phyloP scores from a whole-genome alignment of 1,140 invertebrate species.

The Argopecten irradians region DNA sequence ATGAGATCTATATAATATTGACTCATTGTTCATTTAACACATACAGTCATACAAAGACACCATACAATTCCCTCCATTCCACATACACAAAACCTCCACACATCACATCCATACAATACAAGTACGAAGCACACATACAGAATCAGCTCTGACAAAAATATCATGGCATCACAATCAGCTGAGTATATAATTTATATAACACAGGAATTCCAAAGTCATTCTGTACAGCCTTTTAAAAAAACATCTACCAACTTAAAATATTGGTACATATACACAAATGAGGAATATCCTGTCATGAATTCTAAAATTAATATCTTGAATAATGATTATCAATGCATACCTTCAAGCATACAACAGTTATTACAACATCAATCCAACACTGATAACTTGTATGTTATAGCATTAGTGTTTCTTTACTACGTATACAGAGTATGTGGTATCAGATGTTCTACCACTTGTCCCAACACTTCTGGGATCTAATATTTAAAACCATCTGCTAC shows the following conservation, averaged over 20 bases:
- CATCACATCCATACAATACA: neutral
- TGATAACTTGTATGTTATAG: no score
- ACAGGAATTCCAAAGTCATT: neutral
- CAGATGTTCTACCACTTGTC: no score
- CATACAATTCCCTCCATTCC: neutral
- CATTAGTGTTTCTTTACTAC: no score
- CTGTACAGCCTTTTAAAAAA: neutral
- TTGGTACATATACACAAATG: neutral
- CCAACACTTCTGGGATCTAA: no score
- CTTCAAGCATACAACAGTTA: neutral
- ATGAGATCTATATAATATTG: constrained; percentile 3
- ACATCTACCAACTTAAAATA: neutral
- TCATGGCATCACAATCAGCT: neutral
- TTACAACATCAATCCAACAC: no score
- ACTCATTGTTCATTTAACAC: neutral
- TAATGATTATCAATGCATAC: neutral
- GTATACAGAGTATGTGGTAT: no score
- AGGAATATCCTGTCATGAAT: neutral
- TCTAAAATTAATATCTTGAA: neutral
- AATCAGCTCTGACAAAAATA: neutral
- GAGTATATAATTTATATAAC: neutral
- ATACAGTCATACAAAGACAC: neutral
- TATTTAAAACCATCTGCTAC: no score
- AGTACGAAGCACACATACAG: neutral
- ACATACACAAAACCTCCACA: neutral